Conservation (phyloP, 2,113 vertebrate species). For the Porphyrio hochstetteri region DNA sequence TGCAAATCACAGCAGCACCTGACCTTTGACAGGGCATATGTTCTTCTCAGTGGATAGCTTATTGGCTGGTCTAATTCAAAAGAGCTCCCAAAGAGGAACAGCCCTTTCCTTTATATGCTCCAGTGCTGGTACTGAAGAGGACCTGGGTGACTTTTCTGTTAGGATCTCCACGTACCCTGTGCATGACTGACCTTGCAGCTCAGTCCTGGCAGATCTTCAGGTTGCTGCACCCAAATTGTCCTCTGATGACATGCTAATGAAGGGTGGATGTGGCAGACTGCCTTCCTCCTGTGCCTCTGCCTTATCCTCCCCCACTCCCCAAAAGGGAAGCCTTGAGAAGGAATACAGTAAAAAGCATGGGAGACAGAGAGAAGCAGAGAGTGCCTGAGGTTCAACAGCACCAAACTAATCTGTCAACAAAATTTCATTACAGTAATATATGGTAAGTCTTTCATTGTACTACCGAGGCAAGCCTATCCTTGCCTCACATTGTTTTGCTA, state of each 20-base stretch:
- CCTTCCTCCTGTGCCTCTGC: neutral
- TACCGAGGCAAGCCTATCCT: constrained; percentile 46
- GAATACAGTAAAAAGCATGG: neutral
- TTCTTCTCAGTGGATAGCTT: neutral
- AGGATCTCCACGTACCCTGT: rapidly evolving
- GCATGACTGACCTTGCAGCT: neutral
- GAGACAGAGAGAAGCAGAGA: neutral
- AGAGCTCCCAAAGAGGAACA: neutral
- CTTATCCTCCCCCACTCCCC: neutral
- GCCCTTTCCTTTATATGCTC: neutral
- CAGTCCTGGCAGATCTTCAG: neutral
- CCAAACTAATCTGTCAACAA: constrained; percentile 63
- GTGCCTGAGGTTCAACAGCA: constrained; percentile 23
- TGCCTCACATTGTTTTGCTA: constrained; percentile 23
- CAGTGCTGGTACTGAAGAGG: neutral
- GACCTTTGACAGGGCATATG: neutral
- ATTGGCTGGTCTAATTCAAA: neutral
- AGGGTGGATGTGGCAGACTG: neutral
- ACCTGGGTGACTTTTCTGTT: neutral
- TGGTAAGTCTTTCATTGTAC: neutral
- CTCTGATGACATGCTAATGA: neutral
- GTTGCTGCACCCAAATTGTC: neutral
- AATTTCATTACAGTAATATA: constrained; percentile 30
- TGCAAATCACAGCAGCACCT: neutral
- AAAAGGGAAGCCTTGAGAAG: neutral